Conservation (phyloP, 2,113 vertebrate species). For the Dromiciops gliroides region DNA sequence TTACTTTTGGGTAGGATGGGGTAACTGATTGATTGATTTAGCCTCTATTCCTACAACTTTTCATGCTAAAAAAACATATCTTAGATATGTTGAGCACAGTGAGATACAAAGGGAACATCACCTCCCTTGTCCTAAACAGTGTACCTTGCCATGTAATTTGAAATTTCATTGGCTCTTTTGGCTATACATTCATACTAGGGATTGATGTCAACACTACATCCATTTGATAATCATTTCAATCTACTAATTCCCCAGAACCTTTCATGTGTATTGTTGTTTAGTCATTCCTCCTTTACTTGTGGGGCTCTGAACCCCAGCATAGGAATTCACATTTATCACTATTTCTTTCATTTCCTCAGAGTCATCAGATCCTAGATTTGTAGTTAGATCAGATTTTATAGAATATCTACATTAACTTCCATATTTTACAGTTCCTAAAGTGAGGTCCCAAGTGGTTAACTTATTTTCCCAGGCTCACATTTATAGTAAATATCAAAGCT, state of each 20-base stretch:
- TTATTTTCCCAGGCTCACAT: not conserved
- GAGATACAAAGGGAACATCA: not conserved
- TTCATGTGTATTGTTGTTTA: not conserved
- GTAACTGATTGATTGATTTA: not conserved
- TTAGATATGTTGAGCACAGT: not conserved
- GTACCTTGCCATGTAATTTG: not conserved
- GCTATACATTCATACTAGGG: not conserved
- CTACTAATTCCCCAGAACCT: not conserved
- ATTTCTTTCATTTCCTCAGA: not conserved
- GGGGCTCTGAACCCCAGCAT: not conserved
- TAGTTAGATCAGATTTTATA: not conserved
- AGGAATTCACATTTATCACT: not conserved
- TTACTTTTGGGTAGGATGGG: not conserved
- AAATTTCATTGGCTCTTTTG: not conserved
- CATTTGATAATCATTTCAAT: not conserved
- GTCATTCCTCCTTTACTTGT: not conserved
- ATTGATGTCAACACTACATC: not conserved
- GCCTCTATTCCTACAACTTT: not conserved
- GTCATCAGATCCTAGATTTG: not conserved
- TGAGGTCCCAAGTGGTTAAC: not conserved
- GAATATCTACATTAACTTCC: not conserved
- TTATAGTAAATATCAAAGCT: not conserved
- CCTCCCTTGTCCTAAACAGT: not conserved
- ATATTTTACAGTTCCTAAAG: not conserved
- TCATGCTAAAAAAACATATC: not conserved